Conservation (phyloP, 2,888 invertebrate genomes). For the Leptinotarsa rubiginosa region DNA sequence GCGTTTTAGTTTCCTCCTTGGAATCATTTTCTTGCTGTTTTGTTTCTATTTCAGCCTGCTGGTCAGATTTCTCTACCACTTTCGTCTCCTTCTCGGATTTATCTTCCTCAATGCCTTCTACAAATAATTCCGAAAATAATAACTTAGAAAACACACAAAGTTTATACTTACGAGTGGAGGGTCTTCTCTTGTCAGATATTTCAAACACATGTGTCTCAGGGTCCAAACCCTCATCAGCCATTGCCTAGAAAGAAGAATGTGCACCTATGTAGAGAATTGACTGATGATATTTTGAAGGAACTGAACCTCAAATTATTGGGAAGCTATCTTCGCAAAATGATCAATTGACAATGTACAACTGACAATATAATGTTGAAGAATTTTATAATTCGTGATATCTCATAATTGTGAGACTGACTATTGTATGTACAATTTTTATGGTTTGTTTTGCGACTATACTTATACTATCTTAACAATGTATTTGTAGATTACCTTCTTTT, state of each 20-base stretch:
- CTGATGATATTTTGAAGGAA: neutral
- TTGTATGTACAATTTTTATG: no score
- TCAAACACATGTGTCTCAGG: constrained; percentile 79
- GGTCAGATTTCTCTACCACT: constrained; percentile 41
- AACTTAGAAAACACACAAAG: neutral
- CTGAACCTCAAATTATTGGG: neutral
- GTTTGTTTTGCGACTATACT: no score
- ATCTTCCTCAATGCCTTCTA: constrained; percentile 37
- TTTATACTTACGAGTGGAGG: constrained; percentile 40
- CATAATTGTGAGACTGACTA: no score
- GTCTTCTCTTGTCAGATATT: constrained; percentile 52
- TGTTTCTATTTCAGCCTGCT: constrained; percentile 33
- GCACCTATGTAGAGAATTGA: neutral
- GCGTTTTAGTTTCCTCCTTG: constrained; percentile 42
- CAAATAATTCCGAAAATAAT: constrained; percentile 27
- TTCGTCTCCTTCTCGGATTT: constrained; percentile 48
- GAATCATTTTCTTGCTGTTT: constrained; percentile 47
- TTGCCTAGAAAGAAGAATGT: constrained; percentile 66
- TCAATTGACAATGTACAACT: no score
- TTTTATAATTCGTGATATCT: no score
- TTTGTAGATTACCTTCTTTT: no score
- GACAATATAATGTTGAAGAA: no score
- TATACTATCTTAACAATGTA: no score
- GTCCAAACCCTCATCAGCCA: constrained; percentile 78
- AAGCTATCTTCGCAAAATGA: no score